Conservation (phyloP, 2,797 vertebrate genomes). For the Sparus aurata region DNA sequence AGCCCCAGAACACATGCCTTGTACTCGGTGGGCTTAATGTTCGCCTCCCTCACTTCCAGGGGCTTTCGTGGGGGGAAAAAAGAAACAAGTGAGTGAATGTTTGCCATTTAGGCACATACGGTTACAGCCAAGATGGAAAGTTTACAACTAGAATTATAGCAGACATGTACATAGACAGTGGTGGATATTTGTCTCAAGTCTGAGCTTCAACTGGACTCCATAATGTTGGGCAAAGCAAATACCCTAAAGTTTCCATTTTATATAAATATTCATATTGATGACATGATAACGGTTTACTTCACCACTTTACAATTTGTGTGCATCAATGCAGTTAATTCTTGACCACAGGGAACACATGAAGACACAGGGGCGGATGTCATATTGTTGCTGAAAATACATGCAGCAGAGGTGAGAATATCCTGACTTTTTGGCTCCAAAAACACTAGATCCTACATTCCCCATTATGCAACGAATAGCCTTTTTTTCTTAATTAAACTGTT, state of each 20-base stretch:
- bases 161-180: not conserved
- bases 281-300: not conserved
- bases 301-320: not conserved
- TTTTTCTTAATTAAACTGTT: not conserved
- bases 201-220: not conserved
- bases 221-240: not conserved
- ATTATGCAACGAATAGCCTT: not conserved
- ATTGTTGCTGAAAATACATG: not conserved
- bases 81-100: not conserved
- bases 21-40: conserved; percentile 60
- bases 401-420: not conserved
- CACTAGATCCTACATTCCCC: not conserved
- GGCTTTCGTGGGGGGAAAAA: conserved; percentile 72
- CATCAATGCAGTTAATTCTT: too few species aligned
- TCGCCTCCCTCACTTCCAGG: conserved; percentile 84
- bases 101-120: not conserved
- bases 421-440: not conserved
- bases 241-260: not conserved
- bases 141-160: not conserved
- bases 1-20: conserved; percentile 86
- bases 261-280: too few species aligned
- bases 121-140: not conserved
- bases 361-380: too few species aligned
- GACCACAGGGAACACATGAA: too few species aligned
- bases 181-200: too few species aligned